phyloP scores from a whole-genome alignment of 1,140 invertebrate genomes.

The Hydropsyche tenuis region DNA sequence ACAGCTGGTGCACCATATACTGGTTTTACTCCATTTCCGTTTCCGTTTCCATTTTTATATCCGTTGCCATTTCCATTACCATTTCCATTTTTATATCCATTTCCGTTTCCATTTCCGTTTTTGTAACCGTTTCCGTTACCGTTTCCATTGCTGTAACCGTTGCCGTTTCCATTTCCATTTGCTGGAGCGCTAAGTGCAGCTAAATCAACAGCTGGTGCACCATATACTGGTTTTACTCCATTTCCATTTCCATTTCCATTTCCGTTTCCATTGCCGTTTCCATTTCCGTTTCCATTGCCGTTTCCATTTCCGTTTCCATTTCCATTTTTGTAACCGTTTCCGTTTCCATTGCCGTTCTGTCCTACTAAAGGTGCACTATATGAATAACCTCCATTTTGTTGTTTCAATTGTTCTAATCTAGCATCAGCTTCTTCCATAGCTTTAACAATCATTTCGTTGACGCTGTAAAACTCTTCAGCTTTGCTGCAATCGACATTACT shows the following conservation, averaged over 20 bases:
- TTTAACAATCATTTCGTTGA: slow-evolving; percentile 44
- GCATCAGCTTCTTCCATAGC: slow-evolving; percentile 50
- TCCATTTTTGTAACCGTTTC: slow-evolving; percentile 31
- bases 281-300: slow-evolving; percentile 26
- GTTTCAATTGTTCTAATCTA: slow-evolving; percentile 25
- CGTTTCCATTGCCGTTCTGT: slow-evolving; percentile 35
- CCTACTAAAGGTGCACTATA: slow-evolving; percentile 36
- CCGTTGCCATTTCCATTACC: slow-evolving; percentile 25
- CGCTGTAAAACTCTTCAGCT: slow-evolving; percentile 50
- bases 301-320: slow-evolving; percentile 26
- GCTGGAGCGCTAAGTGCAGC: not conserved
- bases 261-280: slow-evolving; percentile 18
- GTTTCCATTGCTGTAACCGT: slow-evolving; percentile 21
- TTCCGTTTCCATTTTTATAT: slow-evolving; percentile 36
- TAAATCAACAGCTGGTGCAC: no score
- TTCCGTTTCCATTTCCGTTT: slow-evolving; percentile 30
- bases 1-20: slow-evolving; percentile 15
- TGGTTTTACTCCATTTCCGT: slow-evolving; percentile 11
- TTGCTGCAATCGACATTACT: slow-evolving; percentile 62
- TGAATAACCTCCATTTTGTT: slow-evolving; percentile 37
- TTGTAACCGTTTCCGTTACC: slow-evolving; percentile 7
- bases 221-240: no score
- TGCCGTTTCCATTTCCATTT: slow-evolving; percentile 15
- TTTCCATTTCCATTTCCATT: no score
- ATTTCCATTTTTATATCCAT: slow-evolving; percentile 34